These are phyloP conservation scores for Arctopsyche grandis DNA, from an alignment of 1,140 invertebrate species.

Conservation along the genomic window DNA sequence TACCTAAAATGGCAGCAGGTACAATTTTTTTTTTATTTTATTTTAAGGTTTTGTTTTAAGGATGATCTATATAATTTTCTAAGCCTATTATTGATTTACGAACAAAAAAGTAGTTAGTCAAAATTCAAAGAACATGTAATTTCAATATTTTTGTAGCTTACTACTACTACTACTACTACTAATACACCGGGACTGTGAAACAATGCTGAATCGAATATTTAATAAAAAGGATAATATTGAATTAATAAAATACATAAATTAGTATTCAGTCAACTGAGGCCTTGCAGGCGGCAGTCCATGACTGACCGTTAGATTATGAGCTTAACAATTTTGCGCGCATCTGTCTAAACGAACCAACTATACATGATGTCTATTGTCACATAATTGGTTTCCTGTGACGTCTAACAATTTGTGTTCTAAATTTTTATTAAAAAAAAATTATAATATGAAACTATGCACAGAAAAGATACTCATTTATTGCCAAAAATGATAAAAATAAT, in stretches of 20 bases:
- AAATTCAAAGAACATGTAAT: constrained; percentile 51
- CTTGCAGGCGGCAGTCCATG: constrained; percentile 50
- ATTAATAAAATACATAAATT: constrained; percentile 48
- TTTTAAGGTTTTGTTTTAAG: constrained; percentile 54
- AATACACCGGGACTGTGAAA: constrained; percentile 51
- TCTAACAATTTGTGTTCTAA: constrained; percentile 54
- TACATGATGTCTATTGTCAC: constrained; percentile 19
- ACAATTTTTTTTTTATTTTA: constrained; percentile 49
- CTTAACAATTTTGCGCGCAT: constrained; percentile 47
- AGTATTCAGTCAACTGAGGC: constrained; percentile 52
- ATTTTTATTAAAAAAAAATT: constrained; percentile 48
- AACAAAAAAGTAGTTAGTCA: constrained; percentile 54
- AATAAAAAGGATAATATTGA: too few species aligned
- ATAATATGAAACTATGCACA: constrained; percentile 49
- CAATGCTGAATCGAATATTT: constrained; percentile 53
- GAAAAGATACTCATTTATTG: constrained; percentile 56
- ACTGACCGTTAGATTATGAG: constrained; percentile 51
- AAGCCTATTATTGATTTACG: constrained; percentile 54
- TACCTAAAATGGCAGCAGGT: constrained; percentile 54
- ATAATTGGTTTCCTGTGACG: constrained; percentile 16
- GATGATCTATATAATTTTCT: constrained; percentile 52
- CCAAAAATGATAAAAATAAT: constrained; percentile 54
- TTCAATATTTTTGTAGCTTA: constrained; percentile 54
- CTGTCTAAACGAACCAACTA: constrained; percentile 34
- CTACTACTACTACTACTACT: too few species aligned